Conservation (phyloP, 2,797 vertebrate species). For the Tapera naevia region DNA sequence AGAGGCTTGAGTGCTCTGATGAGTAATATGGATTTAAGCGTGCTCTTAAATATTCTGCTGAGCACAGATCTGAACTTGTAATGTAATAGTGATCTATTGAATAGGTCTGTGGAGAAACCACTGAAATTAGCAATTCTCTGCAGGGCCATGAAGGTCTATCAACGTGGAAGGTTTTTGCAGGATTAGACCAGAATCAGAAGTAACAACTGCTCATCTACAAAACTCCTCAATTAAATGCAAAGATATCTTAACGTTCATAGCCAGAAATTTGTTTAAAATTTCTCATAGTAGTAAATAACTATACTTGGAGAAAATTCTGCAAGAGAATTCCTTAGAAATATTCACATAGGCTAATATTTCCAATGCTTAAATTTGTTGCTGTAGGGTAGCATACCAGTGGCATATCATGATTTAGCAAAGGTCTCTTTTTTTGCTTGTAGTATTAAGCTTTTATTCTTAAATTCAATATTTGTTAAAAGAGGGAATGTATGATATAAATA, state of each 20-base stretch:
- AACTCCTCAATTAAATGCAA: not conserved
- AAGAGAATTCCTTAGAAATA: not conserved
- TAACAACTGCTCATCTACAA: not conserved
- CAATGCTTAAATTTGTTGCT: not conserved
- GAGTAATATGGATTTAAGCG: conserved; percentile 8
- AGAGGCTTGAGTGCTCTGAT: not conserved
- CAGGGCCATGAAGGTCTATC: not conserved
- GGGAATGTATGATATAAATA: fast-evolving
- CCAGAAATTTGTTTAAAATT: not conserved
- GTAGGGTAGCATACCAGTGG: not conserved
- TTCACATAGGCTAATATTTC: not conserved
- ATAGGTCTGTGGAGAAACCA: not conserved
- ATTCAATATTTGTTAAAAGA: not conserved
- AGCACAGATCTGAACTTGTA: not conserved
- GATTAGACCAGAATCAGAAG: not conserved
- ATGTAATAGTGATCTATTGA: not conserved
- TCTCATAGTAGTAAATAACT: not conserved
- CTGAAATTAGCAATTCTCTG: not conserved
- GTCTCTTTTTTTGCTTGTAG: not conserved
- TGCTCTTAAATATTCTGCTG: conserved; percentile 51
- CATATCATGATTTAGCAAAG: not conserved
- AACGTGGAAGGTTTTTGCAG: not conserved
- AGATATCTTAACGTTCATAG: not conserved
- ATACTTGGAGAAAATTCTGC: not conserved
- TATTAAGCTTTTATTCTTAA: not conserved